Conservation (phyloP, 2,888 invertebrate genomes). For the Atrina japonica region DNA sequence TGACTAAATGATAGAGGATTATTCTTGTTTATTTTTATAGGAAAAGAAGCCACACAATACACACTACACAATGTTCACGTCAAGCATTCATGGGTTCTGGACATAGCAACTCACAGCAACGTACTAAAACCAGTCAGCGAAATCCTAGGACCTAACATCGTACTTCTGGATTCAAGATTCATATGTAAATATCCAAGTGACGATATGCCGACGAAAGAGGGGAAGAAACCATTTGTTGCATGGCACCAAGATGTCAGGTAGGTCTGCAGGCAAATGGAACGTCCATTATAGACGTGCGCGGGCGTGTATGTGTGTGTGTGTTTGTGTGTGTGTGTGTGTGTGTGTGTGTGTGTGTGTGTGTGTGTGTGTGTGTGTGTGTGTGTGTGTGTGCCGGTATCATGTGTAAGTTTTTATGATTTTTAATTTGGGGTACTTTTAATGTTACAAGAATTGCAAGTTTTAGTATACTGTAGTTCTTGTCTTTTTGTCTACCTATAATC, state of each 20-base stretch:
- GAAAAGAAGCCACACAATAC: slow-evolving; percentile 59
- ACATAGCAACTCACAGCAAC: slow-evolving; percentile 54
- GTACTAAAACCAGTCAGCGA: slow-evolving; percentile 53
- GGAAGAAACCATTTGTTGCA: slow-evolving; percentile 57
- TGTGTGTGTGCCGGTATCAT: too few relatives aligned
- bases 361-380: too few relatives aligned
- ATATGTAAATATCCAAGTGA: slow-evolving; percentile 64
- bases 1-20: too few relatives aligned
- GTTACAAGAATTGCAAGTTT: too few relatives aligned
- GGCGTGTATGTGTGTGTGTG: too few relatives aligned
- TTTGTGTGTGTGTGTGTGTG: too few relatives aligned
- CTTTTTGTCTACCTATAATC: too few relatives aligned
- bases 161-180: slow-evolving; percentile 65
- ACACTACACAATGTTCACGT: slow-evolving; percentile 63
- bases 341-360: too few relatives aligned
- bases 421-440: too few relatives aligned
- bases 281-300: too few relatives aligned
- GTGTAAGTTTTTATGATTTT: too few relatives aligned
- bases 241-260: slow-evolving; percentile 70
- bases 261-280: not conserved
- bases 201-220: slow-evolving; percentile 34
- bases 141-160: slow-evolving; percentile 59
- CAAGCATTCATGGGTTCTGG: slow-evolving; percentile 58
- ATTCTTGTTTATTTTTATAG: slow-evolving; percentile 38
- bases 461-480: too few relatives aligned